Base-by-base conservation (phyloP, 2,888 invertebrate genomes). In the Gerosis bhagava region DNA sequence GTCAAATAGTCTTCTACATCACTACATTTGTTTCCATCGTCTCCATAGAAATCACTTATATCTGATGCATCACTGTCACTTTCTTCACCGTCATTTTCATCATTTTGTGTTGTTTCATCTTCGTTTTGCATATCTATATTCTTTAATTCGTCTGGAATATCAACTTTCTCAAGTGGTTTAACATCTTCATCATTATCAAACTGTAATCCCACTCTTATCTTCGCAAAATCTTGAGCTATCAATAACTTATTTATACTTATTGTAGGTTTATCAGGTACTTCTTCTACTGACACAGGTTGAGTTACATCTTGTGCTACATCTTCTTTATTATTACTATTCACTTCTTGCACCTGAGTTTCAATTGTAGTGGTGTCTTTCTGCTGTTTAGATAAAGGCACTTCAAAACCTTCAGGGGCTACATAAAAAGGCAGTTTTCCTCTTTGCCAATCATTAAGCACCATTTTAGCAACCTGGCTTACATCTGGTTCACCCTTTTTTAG, bases 371-470 rank as follows among this genome's bases (percentile, higher is more conserved):
- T 15, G 1, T 68, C 69, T 35, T 59, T 65, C 43, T 65, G 61
- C 53, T 76, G 74, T 53, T 89, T 87, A n/a, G 90, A 77, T 55
- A 92, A 77, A 2, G 95, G 94, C 36, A 91, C 80, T 77, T 94
- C 95, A 81, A 92, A 96, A 1, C 95, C 95, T 59, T 95, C 94
- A 10, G 98, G 98, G 32, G 93, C 91, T 3, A 97, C 94, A 88
- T 97, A 99, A 80, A 96, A 99, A 0, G 99, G 98, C 42, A 99
- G 83, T 80, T 97, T 98, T 3, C 99, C 99, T 66, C 99, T 92
- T 83, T 99, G 99, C 96, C 98, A 99, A 79, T 99, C 99, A 87
- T 99, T 99, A 2, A 99, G 90, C 6, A 99, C 93, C 96, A 98
- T 98, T 75, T 95, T 94, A 0, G 99, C 95, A 1, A 95, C 95